These are phyloP conservation scores for Platysteira castanea DNA, from an alignment of 2,113 vertebrate species.

Conservation along the genomic window DNA sequence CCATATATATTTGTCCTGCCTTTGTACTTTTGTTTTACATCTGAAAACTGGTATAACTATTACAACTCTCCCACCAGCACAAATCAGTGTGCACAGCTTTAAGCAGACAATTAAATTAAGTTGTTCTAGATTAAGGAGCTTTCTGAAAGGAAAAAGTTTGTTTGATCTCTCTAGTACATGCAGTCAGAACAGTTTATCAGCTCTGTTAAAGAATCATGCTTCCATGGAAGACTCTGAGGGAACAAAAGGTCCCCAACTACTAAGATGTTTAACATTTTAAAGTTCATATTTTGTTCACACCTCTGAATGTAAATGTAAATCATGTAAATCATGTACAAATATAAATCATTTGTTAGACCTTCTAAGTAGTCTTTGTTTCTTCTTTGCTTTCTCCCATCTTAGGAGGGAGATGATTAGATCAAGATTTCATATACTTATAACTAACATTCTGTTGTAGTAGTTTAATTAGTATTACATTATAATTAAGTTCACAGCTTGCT, in stretches of 20 bases:
- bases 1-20: background rate
- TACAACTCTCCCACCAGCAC: background rate
- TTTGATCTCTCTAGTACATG: background rate
- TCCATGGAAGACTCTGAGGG: background rate
- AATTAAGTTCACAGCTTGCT: background rate
- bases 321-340: too few species aligned
- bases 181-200: background rate
- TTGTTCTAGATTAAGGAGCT: background rate
- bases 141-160: background rate
- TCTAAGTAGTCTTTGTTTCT: background rate
- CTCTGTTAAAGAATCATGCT: background rate
- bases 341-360: background rate
- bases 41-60: background rate
- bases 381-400: background rate
- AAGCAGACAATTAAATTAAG: background rate
- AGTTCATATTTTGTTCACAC: background rate
- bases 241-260: background rate
- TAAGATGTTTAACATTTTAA: background rate
- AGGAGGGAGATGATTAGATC: background rate
- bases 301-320: background rate
- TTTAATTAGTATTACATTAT: background rate
- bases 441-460: background rate
- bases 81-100: background rate
- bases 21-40: background rate
- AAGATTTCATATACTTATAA: background rate